Conservation (phyloP, 2,888 invertebrate genomes). For the Gryllus longicercus region DNA sequence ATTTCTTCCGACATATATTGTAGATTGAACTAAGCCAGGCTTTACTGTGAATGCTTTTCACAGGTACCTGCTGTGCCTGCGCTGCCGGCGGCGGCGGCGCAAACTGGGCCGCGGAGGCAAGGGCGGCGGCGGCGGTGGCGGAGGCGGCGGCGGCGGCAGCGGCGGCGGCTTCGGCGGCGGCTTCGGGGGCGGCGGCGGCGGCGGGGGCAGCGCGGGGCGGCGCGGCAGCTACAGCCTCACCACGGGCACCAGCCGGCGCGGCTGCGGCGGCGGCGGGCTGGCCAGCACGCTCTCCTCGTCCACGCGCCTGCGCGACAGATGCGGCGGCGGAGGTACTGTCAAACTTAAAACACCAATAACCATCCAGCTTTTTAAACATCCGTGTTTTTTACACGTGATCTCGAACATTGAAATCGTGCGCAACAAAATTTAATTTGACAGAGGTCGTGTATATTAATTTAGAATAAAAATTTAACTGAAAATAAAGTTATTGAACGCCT, state of each 20-base stretch:
- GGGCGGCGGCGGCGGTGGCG: not conserved
- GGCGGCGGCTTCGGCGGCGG: not conserved
- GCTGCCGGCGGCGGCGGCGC: not conserved
- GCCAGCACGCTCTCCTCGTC: not conserved
- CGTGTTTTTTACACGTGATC: too few relatives aligned
- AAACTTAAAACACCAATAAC: too few relatives aligned
- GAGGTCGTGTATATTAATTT: too few relatives aligned
- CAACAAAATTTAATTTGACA: too few relatives aligned
- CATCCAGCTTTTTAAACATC: too few relatives aligned
- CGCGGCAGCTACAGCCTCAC: not conserved
- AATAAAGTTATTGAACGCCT: too few relatives aligned
- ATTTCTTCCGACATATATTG: too few relatives aligned
- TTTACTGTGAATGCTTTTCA: too few relatives aligned
- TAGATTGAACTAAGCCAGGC: too few relatives aligned
- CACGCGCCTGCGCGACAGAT: not conserved
- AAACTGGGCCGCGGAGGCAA: not conserved
- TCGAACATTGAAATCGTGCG: too few relatives aligned
- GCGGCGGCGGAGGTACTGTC: not conserved
- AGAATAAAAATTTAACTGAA: too few relatives aligned
- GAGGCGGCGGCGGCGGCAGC: not conserved
- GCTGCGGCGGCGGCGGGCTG: not conserved
- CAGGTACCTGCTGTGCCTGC: not conserved
- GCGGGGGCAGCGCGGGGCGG: not conserved
- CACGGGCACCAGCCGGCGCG: not conserved
- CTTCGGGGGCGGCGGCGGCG: not conserved